Evolutionary conservation across 2,888 invertebrate species (phyloP).

Genomic region (Criorhina ranunculi): DNA sequence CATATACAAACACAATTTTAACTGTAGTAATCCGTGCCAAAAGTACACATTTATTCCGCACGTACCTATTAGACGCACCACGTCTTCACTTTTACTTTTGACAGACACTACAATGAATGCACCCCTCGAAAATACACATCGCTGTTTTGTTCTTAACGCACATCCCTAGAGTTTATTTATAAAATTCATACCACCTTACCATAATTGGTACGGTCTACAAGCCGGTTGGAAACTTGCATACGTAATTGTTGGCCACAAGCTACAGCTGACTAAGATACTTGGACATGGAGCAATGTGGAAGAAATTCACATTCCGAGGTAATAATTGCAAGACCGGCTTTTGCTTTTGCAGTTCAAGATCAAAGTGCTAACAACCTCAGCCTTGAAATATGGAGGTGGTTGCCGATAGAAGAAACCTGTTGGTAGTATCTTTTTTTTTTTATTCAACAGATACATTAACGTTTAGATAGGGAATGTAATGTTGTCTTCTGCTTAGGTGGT

Average conservation of each 20-base stretch:
- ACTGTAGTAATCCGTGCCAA: background rate
- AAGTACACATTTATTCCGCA: constrained; percentile 7
- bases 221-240: constrained; percentile 10
- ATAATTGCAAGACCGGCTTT: constrained; percentile 16
- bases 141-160: background rate
- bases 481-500: background rate
- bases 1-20: constrained; percentile 18
- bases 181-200: background rate
- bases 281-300: background rate
- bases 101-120: no score
- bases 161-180: constrained; percentile 7
- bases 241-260: constrained; percentile 9
- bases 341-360: constrained; percentile 56
- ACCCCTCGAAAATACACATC: background rate
- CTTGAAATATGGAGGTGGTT: constrained; percentile 30
- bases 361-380: constrained; percentile 37
- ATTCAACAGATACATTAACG: no score
- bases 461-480: constrained; percentile 5
- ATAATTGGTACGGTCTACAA: constrained; percentile 2
- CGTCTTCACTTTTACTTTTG: constrained; percentile 45
- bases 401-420: constrained; percentile 48
- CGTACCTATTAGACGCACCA: constrained; percentile 23
- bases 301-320: background rate
- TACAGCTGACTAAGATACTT: background rate
- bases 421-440: no score